These are phyloP conservation scores for Lophius piscatorius DNA, from an alignment of 2,113 vertebrate genomes.

Conservation along the genomic window DNA sequence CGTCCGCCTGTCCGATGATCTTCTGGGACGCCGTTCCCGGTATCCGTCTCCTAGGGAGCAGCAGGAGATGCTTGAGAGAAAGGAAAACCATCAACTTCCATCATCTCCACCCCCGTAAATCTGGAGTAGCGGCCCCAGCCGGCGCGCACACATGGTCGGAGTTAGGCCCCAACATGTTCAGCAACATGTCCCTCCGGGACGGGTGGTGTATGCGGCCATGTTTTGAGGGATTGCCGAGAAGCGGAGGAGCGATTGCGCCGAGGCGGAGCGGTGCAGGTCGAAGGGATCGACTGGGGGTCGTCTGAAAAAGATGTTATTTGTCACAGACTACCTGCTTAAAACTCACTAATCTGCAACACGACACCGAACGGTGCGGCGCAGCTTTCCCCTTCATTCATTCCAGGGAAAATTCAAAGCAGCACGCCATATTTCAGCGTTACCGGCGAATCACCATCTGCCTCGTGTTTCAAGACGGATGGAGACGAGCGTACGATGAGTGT, in stretches of 20 bases:
- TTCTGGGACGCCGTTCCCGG: constrained; percentile 5
- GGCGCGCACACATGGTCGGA: constrained; percentile 53
- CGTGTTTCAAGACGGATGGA: constrained; percentile 5
- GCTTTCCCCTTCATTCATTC: constrained; percentile 13
- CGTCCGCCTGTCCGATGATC: not conserved
- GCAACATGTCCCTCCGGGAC: too few relatives aligned
- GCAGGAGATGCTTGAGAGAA: constrained; percentile 1
- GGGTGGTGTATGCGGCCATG: constrained; percentile 31
- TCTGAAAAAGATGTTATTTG: constrained; percentile 52
- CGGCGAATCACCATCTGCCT: constrained; percentile 11
- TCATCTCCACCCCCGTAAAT: constrained; percentile 13
- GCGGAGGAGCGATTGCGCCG: constrained; percentile 19
- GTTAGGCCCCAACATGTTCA: constrained; percentile 55
- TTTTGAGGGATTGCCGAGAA: constrained; percentile 44
- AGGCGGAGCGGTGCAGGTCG: constrained; percentile 20
- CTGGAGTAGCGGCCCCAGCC: constrained; percentile 42
- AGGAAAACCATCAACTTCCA: not conserved
- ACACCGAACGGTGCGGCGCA: constrained; percentile 25
- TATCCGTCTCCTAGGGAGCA: constrained; percentile 17
- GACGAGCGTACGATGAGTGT: not conserved
- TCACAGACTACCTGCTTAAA: constrained; percentile 59
- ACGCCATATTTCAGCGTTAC: not conserved
- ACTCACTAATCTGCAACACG: constrained; percentile 39
- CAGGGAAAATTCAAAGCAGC: not conserved
- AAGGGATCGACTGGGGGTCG: constrained; percentile 24